Percentiles rank a stretch among this genome's conserved stretches.
phyloP scores from a whole-genome alignment of 2,888 invertebrate genomes.

The Brachylomia viminalis region DNA sequence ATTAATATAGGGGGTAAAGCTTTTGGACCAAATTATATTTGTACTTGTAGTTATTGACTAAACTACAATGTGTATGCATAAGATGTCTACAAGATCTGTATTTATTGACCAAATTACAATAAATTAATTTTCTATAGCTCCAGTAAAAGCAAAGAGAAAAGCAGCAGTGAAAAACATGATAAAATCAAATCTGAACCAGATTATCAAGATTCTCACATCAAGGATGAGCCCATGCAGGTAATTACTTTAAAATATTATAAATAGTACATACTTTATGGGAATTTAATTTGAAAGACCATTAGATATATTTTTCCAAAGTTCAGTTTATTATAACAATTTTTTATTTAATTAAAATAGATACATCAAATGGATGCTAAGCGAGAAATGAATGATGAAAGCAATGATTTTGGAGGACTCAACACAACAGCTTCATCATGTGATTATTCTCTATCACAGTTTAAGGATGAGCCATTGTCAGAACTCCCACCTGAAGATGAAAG shows the following conservation, averaged over 20 bases:
- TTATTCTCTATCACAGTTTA: slow-evolving; percentile 93
- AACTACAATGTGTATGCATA: background rate
- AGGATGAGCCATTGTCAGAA: slow-evolving; percentile 89
- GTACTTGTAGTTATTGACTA: background rate
- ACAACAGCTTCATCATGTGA: slow-evolving; percentile 93
- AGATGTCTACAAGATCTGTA: no score
- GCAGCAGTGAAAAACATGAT: slow-evolving; percentile 77
- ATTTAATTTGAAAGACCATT: background rate
- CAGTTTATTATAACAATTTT: no score
- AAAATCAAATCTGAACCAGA: slow-evolving; percentile 80
- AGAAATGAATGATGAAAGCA: slow-evolving; percentile 86
- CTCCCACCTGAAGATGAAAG: slow-evolving; percentile 90
- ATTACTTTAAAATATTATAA: slow-evolving; percentile 11
- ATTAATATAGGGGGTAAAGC: background rate
- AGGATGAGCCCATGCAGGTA: slow-evolving; percentile 86
- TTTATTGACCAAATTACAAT: slow-evolving; percentile 6
- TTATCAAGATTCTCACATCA: slow-evolving; percentile 79
- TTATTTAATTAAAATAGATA: slow-evolving; percentile 70
- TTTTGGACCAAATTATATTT: background rate
- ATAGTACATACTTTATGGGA: background rate
- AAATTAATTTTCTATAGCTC: slow-evolving; percentile 70
- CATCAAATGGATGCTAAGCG: slow-evolving; percentile 84
- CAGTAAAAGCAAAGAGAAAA: slow-evolving; percentile 83
- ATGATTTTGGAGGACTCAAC: slow-evolving; percentile 84
- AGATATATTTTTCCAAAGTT: background rate